These are phyloP conservation scores for Drosophila vallismaia DNA, from an alignment of 2,888 invertebrate genomes.

Conservation along the genomic window DNA sequence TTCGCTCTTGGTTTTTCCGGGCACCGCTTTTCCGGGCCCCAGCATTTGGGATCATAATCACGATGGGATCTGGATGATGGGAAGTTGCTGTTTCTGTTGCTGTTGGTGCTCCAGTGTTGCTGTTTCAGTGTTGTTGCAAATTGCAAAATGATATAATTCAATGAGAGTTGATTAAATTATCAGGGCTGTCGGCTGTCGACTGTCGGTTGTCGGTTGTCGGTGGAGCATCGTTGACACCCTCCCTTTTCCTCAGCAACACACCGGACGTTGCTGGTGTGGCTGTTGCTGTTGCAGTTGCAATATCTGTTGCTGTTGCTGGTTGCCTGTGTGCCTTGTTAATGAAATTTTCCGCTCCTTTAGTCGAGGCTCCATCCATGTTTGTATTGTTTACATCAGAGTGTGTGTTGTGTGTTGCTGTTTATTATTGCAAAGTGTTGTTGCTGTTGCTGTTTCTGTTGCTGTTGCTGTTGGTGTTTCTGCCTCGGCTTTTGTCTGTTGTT, in stretches of 20 bases:
- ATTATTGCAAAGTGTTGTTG: conserved; percentile 75
- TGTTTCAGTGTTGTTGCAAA: conserved; percentile 57
- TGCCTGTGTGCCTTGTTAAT: conserved; percentile 76
- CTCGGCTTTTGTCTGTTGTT: conserved; percentile 76
- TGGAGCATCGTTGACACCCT: conserved; percentile 18
- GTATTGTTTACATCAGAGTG: conserved; percentile 32
- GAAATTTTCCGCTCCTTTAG: conserved; percentile 77
- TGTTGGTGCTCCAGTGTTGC: conserved; percentile 4
- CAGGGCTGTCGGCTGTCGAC: conserved; percentile 46
- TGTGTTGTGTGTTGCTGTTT: conserved; percentile 58
- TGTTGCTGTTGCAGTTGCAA: conserved; percentile 37
- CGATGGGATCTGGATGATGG: conserved; percentile 66
- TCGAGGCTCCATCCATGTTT: conserved; percentile 55
- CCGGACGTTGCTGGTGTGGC: conserved; percentile 31
- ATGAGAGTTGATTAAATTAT: conserved; percentile 81
- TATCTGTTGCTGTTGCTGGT: conserved; percentile 35
- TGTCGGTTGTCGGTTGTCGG: conserved; percentile 9
- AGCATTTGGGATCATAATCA: conserved; percentile 67
- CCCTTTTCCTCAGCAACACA: not conserved
- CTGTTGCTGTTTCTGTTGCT: conserved; percentile 46
- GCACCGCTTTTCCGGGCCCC: conserved; percentile 47
- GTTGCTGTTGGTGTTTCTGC: conserved; percentile 47
- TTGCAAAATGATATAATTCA: conserved; percentile 80
- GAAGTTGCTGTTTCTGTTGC: conserved; percentile 22
- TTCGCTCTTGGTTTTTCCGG: conserved; percentile 6